Conservation (phyloP, 2,888 invertebrate genomes). For the Pseudococcus viburni region DNA sequence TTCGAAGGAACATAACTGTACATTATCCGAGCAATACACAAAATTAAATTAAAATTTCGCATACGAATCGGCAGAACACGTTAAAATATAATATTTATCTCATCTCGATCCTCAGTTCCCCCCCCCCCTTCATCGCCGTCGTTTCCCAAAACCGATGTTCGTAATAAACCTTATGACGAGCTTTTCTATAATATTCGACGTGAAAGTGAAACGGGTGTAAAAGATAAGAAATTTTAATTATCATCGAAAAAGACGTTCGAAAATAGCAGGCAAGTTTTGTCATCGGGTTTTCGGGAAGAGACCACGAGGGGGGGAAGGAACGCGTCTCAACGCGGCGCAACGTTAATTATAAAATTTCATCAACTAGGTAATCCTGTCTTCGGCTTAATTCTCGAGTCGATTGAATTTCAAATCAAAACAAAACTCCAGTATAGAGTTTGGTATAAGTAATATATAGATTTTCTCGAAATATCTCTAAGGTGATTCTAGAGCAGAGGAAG, state of each 20-base stretch:
- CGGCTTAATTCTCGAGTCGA: constrained; percentile 37
- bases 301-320: neutral
- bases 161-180: constrained; percentile 5
- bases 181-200: neutral
- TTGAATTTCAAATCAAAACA: constrained; percentile 37
- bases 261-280: neutral
- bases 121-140: neutral
- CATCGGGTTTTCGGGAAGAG: neutral
- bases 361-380: constrained; percentile 36
- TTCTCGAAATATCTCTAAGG: neutral
- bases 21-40: neutral
- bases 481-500: neutral
- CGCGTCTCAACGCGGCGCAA: neutral
- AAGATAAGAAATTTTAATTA: constrained; percentile 35
- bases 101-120: neutral
- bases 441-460: neutral
- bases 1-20: too few species aligned
- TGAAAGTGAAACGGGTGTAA: constrained; percentile 27
- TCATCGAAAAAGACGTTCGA: constrained; percentile 27
- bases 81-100: too few species aligned
- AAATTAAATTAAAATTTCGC: neutral
- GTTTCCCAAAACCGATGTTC: neutral
- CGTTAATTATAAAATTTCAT: constrained; percentile 49
- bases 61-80: neutral
- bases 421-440: neutral